These are phyloP conservation scores for Gyrodactylus bullatarudis DNA, from an alignment of 1,140 invertebrate genomes.

Conservation along the genomic window DNA sequence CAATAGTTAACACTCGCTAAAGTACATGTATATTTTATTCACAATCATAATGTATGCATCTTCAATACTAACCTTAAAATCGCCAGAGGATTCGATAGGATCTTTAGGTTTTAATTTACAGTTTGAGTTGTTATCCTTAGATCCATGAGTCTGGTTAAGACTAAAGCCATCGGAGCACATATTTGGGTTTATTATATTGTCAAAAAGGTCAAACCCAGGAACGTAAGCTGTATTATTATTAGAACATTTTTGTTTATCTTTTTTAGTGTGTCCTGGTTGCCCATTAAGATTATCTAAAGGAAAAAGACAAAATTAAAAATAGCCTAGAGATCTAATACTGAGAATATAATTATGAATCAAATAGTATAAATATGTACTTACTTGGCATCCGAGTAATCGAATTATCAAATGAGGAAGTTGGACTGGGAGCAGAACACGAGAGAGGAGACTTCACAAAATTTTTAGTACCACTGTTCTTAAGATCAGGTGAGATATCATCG, in stretches of 20 bases:
- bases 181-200: background rate
- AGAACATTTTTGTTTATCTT: background rate
- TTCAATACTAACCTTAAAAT: background rate
- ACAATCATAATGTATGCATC: too few relatives aligned
- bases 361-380: background rate
- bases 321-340: too few relatives aligned
- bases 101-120: background rate
- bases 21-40: too few relatives aligned
- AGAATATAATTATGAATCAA: background rate
- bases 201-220: background rate
- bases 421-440: background rate
- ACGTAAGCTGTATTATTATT: background rate
- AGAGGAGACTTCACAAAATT: background rate
- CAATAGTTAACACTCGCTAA: too few relatives aligned
- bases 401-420: background rate
- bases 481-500: too few relatives aligned
- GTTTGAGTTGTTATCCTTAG: background rate
- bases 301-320: too few relatives aligned
- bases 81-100: background rate
- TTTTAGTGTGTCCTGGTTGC: background rate
- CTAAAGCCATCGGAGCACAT: background rate
- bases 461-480: too few relatives aligned
- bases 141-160: background rate
- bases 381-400: background rate
- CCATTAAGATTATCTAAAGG: background rate